Conservation (phyloP, 2,888 invertebrate species). For the Agrochola lychnidis region DNA sequence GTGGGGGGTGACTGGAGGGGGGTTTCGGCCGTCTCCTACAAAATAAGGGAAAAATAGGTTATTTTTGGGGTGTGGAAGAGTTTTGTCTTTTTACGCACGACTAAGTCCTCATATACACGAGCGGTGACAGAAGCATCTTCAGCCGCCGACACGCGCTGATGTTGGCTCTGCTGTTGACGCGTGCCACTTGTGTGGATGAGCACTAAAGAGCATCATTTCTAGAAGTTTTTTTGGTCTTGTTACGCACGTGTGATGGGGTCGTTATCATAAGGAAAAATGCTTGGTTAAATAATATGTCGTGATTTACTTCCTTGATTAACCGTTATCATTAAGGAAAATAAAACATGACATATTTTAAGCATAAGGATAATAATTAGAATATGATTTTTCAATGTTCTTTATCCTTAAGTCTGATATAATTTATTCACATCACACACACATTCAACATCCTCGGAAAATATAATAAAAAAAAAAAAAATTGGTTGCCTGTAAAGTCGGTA, state of each 20-base stretch:
- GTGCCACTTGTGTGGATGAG: too few species aligned
- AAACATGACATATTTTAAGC: background rate
- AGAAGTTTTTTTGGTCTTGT: too few species aligned
- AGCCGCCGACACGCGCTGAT: too few species aligned
- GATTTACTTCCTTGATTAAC: background rate
- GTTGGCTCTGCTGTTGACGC: too few species aligned
- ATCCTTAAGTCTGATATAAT: background rate
- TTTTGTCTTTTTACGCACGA: background rate
- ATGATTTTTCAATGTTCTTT: background rate
- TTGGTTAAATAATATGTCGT: too few species aligned
- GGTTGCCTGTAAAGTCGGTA: too few species aligned
- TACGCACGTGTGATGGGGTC: background rate
- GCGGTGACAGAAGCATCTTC: too few species aligned
- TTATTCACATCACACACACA: too few species aligned
- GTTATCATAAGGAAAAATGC: background rate
- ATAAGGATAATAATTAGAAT: constrained; percentile 23
- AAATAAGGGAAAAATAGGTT: background rate
- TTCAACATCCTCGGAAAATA: background rate
- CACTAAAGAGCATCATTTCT: too few species aligned
- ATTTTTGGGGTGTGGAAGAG: background rate
- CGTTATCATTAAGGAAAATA: constrained; percentile 4
- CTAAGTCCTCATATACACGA: too few species aligned
- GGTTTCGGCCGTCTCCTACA: constrained; percentile 83
- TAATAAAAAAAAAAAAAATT: too few species aligned
- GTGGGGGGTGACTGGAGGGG: constrained; percentile 83